Percentiles rank a stretch among this genome's conserved stretches.
Conservation (phyloP, 2,797 vertebrate genomes). For the Monodelphis domestica region DNA sequence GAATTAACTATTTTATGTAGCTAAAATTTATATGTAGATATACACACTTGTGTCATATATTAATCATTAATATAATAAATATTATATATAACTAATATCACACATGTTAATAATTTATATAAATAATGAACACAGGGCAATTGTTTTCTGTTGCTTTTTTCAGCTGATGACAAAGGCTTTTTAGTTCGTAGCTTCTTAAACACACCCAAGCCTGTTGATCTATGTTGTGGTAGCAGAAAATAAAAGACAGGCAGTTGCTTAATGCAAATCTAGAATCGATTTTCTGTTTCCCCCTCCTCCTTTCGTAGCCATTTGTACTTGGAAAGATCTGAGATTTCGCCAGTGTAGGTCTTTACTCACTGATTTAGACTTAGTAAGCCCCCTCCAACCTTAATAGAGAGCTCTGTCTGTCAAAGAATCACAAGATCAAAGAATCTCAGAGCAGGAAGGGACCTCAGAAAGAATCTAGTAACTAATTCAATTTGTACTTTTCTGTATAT, state of each 20-base stretch:
- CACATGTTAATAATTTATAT: too few species aligned
- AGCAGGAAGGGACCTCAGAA: not conserved
- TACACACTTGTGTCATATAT: too few species aligned
- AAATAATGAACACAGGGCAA: not conserved
- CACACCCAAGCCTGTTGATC: not conserved
- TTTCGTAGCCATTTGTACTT: too few species aligned
- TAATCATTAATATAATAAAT: too few species aligned
- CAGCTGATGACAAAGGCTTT: not conserved
- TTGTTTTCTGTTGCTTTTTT: not conserved
- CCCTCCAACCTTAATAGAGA: not conserved
- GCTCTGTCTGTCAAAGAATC: not conserved
- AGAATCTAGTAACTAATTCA: not conserved
- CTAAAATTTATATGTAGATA: too few species aligned
- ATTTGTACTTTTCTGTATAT: not conserved
- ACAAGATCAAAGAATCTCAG: not conserved
- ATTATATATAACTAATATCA: too few species aligned
- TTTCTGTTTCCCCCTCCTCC: not conserved
- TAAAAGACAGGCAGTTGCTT: too few species aligned
- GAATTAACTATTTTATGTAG: too few species aligned
- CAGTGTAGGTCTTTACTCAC: not conserved
- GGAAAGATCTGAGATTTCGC: not conserved
- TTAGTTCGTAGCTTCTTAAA: not conserved
- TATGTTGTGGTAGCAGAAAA: too few species aligned
- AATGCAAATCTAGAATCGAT: not conserved
- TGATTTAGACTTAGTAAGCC: not conserved